Percentiles rank a stretch among this genome's conserved stretches.
Evolutionary conservation across 2,113 vertebrate species (phyloP).

Genomic region (Gopherus evgoodei): DNA sequence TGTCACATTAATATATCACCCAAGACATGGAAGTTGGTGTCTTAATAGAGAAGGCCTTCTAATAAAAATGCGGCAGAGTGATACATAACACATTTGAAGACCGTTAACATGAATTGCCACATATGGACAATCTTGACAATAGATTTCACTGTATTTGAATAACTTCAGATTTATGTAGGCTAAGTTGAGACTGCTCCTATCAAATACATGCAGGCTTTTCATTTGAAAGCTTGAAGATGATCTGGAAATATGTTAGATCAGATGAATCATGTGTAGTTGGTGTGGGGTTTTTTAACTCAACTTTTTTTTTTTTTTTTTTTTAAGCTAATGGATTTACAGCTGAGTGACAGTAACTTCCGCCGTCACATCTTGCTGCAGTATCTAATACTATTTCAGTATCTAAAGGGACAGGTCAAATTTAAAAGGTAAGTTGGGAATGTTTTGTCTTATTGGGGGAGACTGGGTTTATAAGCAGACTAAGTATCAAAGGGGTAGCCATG

Average conservation of each 20-base stretch:
- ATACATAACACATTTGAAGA: not conserved
- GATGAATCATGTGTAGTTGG: not conserved
- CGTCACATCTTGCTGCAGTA: conserved; percentile 97
- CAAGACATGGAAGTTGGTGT: not conserved
- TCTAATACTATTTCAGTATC: conserved; percentile 97
- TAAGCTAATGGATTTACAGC: conserved; percentile 97
- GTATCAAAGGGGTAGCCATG: no score
- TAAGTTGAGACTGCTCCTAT: not conserved
- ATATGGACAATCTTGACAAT: not conserved
- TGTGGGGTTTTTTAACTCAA: not conserved
- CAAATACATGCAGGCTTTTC: not conserved
- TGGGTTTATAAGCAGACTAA: not conserved
- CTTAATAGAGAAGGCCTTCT: not conserved
- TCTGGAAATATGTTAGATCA: not conserved
- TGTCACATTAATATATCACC: not conserved
- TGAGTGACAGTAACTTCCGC: conserved; percentile 98
- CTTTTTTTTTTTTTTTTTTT: conserved; percentile 24
- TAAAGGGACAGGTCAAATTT: conserved; percentile 98
- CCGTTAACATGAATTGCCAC: not conserved
- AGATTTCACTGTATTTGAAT: not conserved
- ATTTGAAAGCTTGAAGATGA: not conserved
- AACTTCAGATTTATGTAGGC: not conserved
- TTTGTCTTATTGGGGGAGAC: not conserved
- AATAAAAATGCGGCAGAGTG: not conserved
- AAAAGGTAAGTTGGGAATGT: conserved; percentile 87